Evolutionary conservation across 2,888 invertebrate species (phyloP).

Genomic region (Stenurella melanura): DNA sequence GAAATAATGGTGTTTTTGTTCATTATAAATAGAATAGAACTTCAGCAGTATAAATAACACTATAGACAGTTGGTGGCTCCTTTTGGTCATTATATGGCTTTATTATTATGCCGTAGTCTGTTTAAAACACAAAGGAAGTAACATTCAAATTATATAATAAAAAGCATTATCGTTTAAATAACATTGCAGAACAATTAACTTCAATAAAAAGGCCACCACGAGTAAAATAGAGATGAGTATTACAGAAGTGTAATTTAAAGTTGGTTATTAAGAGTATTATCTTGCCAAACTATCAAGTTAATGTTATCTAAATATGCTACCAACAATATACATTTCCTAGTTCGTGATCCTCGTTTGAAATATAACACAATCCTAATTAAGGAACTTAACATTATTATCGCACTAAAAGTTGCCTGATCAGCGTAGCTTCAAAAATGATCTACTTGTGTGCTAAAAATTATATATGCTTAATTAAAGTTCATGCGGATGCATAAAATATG

Average conservation of each 20-base stretch:
- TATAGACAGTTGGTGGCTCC: background rate
- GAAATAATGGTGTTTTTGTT: background rate
- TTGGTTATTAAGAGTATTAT: constrained; percentile 10
- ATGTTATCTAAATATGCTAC: constrained; percentile 18
- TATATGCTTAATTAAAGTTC: too few species aligned
- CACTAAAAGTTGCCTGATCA: too few species aligned
- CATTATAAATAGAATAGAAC: background rate
- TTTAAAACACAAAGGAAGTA: constrained; percentile 11
- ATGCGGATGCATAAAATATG: too few species aligned
- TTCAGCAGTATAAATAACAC: background rate
- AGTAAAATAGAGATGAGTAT: constrained; percentile 19
- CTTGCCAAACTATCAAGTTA: constrained; percentile 15
- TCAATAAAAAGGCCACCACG: background rate
- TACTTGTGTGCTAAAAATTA: too few species aligned
- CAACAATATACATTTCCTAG: constrained; percentile 6
- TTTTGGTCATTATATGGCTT: background rate
- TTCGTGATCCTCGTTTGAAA: background rate
- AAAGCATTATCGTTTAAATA: constrained; percentile 15
- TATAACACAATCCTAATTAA: background rate
- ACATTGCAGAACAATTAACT: constrained; percentile 15
- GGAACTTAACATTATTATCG: background rate
- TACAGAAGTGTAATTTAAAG: constrained; percentile 15
- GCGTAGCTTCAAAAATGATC: too few species aligned
- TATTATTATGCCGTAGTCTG: background rate
- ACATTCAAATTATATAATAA: constrained; percentile 13